Percentiles rank a stretch among this genome's conserved stretches.
Evolutionary conservation across 2,888 invertebrate genomes (phyloP).

Genomic region (Dendrolimus pini): DNA sequence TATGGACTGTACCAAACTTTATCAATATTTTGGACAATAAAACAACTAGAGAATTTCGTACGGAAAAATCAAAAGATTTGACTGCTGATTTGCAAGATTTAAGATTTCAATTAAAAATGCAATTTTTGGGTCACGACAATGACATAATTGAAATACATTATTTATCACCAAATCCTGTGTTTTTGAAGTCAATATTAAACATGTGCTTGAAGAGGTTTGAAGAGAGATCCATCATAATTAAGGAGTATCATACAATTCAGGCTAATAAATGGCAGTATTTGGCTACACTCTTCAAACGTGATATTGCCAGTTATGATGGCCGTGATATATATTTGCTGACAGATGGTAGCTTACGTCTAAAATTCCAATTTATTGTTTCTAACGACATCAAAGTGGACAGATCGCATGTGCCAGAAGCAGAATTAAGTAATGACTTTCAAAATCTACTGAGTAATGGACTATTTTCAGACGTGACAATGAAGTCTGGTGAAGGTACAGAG

Average conservation of each 20-base stretch:
- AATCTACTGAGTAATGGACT: constrained; percentile 50
- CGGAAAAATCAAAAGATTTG: constrained; percentile 42
- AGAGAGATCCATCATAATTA: constrained; percentile 58
- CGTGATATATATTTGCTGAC: constrained; percentile 48
- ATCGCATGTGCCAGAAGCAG: constrained; percentile 42
- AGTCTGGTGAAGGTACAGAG: constrained; percentile 53
- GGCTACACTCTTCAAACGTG: constrained; percentile 55
- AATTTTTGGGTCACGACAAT: constrained; percentile 55
- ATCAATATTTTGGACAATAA: constrained; percentile 49
- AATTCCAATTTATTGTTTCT: constrained; percentile 61
- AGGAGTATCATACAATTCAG: constrained; percentile 60
- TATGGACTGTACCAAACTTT: constrained; percentile 61
- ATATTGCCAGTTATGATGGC: constrained; percentile 48
- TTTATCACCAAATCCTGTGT: constrained; percentile 50
- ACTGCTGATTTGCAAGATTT: constrained; percentile 27
- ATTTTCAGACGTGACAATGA: constrained; percentile 62
- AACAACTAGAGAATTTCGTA: constrained; percentile 48
- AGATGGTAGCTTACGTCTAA: constrained; percentile 57
- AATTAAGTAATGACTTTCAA: constrained; percentile 58
- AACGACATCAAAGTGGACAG: constrained; percentile 57
- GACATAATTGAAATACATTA: constrained; percentile 64
- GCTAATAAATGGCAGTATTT: constrained; percentile 67
- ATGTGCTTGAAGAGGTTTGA: constrained; percentile 60
- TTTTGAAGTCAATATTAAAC: constrained; percentile 55
- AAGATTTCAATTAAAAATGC: constrained; percentile 60